Percentiles rank a stretch among this genome's conserved stretches.
phyloP scores from a whole-genome alignment of 1,140 invertebrate genomes.

The Cydia strobilella region DNA sequence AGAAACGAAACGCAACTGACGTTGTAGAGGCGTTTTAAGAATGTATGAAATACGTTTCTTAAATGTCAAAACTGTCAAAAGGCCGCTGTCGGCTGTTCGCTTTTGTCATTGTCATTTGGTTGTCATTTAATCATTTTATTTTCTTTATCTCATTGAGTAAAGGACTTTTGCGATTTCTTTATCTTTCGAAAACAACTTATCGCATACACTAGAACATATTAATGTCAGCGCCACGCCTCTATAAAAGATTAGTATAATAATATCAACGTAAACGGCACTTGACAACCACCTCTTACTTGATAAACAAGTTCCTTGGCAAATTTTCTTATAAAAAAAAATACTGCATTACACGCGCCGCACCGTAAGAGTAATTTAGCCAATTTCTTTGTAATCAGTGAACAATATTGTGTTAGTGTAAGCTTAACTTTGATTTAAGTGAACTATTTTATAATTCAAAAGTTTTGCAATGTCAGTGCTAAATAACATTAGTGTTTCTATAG shows the following conservation, averaged over 20 bases:
- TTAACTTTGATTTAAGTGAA: slow-evolving; percentile 23
- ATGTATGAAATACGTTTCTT: not conserved
- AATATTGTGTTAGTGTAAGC: slow-evolving; percentile 14
- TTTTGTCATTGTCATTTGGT: slow-evolving; percentile 4
- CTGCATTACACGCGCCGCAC: not conserved
- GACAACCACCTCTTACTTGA: not conserved
- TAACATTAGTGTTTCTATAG: slow-evolving; percentile 26
- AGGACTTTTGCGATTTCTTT: slow-evolving; percentile 23
- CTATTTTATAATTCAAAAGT: not conserved
- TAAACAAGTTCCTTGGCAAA: slow-evolving; percentile 14
- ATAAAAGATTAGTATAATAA: slow-evolving; percentile 3
- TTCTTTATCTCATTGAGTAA: not conserved
- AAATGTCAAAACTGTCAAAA: slow-evolving; percentile 4
- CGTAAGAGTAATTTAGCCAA: not conserved
- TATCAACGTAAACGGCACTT: slow-evolving; percentile 13
- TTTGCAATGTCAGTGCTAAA: slow-evolving; percentile 31
- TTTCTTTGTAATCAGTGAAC: slow-evolving; percentile 6
- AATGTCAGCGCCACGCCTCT: slow-evolving; percentile 23
- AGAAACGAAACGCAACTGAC: slow-evolving; percentile 18
- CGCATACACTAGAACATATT: slow-evolving; percentile 14
- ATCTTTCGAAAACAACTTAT: slow-evolving; percentile 24
- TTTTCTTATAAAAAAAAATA: slow-evolving; percentile 1
- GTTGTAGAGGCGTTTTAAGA: not conserved
- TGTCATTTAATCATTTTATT: slow-evolving; percentile 20
- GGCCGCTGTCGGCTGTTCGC: not conserved